Evolutionary conservation across 2,797 vertebrate species (phyloP), one percentile per base, ranked within the genome.

Genomic region (Gobionotothen gibberifrons): DNA sequence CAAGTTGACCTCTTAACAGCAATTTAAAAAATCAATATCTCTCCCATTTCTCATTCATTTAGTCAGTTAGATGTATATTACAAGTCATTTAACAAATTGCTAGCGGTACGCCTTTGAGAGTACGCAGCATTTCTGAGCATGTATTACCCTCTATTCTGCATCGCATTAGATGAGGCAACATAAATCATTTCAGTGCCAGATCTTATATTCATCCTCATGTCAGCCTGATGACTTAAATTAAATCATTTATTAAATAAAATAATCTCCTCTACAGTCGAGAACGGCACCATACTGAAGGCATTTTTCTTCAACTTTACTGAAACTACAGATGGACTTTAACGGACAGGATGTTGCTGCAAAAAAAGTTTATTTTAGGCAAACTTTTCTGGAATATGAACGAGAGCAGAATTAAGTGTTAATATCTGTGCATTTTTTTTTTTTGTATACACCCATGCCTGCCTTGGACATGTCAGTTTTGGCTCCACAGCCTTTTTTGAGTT

Each of bases 401-500:
- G 66, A 72, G 51, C 57, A 70, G 74, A 87, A 76, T 70, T 55
- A 56, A 56, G n/a, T 40, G 42, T 19, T 39, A 4, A 53, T 44
- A 43, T 62, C 9, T 4, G 63, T 73, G 48, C 36, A 61, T 80
- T 51, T 68, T 66, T 55, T 68, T 66, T 55, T 66, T 55, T 68
- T 66, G 55, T 15, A 46, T 14, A 5, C 40, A 2, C 39, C 48
- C 22, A 5, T 56, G 29, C 55, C 40, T 36, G 42, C 48, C 9
- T 29, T 16, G 69, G 74, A 60, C 14, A 52, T 54, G 36, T 59
- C 62, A 14, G 40, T 48, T 54, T 15, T 54, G 32, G 60, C 62
- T 72, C 69, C 93, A 87, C 87, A 85, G 91, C 85, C 72, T 92
- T 94, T 94, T 93, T 94, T 94, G 91, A 93, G 93, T 94, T 88